phyloP scores from a whole-genome alignment of 2,888 invertebrate genomes.

The Pandemis corylana region DNA sequence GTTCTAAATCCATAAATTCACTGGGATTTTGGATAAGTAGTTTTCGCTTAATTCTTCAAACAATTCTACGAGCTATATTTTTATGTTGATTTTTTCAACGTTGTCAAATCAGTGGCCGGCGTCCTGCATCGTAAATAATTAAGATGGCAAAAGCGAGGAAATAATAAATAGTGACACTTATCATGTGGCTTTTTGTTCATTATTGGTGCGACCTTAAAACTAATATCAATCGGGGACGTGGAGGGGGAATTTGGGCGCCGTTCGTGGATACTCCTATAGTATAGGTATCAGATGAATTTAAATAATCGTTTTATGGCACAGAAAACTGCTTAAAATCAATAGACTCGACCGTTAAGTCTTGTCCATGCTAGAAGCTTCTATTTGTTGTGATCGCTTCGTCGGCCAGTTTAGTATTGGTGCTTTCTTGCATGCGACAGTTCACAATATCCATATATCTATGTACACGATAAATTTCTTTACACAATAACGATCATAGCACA shows the following conservation, averaged over 20 bases:
- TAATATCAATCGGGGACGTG: slow-evolving; percentile 25
- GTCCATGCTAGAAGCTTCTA: slow-evolving; percentile 29
- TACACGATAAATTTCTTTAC: slow-evolving; percentile 65
- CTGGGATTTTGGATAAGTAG: slow-evolving; percentile 29
- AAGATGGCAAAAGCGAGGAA: slow-evolving; percentile 40
- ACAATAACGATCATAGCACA: slow-evolving; percentile 73
- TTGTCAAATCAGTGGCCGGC: slow-evolving; percentile 31
- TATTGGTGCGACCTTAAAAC: slow-evolving; percentile 34
- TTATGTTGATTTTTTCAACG: slow-evolving; percentile 46
- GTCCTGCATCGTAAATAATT: slow-evolving; percentile 33
- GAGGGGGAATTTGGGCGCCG: slow-evolving; percentile 6
- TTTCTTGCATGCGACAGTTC: slow-evolving; percentile 45
- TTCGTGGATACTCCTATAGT: slow-evolving; percentile 7
- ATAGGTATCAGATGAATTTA: slow-evolving; percentile 17
- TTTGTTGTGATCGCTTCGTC: slow-evolving; percentile 14
- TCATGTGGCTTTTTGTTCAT: slow-evolving; percentile 29
- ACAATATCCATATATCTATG: slow-evolving; percentile 48
- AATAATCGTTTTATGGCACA: slow-evolving; percentile 62
- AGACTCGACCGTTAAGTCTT: slow-evolving; percentile 15
- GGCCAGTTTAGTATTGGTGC: slow-evolving; percentile 4
- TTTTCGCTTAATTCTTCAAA: not conserved
- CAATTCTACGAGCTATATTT: slow-evolving; percentile 19
- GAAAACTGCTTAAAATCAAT: slow-evolving; percentile 49
- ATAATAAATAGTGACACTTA: slow-evolving; percentile 28
- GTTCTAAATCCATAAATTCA: slow-evolving; percentile 17